phyloP scores from a whole-genome alignment of 2,888 invertebrate genomes.

The Osedax fenrisi region DNA sequence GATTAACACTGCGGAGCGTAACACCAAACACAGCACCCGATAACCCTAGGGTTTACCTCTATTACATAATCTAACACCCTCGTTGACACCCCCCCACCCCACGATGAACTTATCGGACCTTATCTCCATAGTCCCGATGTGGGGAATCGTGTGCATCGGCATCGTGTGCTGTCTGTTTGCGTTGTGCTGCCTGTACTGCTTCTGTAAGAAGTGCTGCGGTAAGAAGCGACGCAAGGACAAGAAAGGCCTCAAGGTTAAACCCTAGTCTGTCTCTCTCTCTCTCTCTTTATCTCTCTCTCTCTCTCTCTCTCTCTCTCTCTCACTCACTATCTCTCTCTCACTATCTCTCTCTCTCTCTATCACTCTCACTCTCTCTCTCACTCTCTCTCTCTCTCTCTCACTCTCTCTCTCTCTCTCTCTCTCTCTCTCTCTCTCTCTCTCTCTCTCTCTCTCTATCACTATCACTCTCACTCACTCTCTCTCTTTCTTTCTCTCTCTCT shows the following conservation, averaged over 20 bases:
- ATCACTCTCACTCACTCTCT: constrained; percentile 25
- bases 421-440: constrained; percentile 14
- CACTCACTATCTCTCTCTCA: too few relatives aligned
- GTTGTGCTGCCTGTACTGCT: constrained; percentile 13
- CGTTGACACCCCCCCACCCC: too few relatives aligned
- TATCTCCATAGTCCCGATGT: constrained; percentile 26
- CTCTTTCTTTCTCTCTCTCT: constrained; percentile 29
- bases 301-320: too few relatives aligned
- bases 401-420: constrained; percentile 12
- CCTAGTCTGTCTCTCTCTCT: too few relatives aligned
- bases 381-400: constrained; percentile 23
- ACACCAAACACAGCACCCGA: too few relatives aligned
- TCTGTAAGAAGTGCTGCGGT: constrained; percentile 20
- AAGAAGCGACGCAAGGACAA: constrained; percentile 24
- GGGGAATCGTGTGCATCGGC: constrained; percentile 17
- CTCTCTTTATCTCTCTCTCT: too few relatives aligned
- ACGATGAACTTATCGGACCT: too few relatives aligned
- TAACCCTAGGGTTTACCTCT: too few relatives aligned
- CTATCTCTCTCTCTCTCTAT: too few relatives aligned
- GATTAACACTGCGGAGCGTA: too few relatives aligned
- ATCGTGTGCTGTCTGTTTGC: constrained; percentile 15
- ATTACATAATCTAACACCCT: too few relatives aligned
- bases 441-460: constrained; percentile 9
- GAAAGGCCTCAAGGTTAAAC: constrained; percentile 13
- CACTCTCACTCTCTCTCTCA: not conserved